Conservation (phyloP, 2,888 invertebrate species). For the Emesis russula region DNA sequence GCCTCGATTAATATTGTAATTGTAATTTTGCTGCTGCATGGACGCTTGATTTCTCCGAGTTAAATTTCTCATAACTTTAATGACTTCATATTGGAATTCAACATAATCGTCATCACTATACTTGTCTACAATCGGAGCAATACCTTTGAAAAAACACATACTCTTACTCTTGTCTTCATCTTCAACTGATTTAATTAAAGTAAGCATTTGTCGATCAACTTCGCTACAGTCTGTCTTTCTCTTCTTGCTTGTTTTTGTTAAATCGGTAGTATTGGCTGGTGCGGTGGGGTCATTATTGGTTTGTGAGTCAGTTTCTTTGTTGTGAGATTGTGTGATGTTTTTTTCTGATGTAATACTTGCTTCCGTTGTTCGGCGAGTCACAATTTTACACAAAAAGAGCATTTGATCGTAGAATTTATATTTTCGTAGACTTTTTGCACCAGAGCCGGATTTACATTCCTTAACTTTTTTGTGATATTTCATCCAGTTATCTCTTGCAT, state of each 20-base stretch:
- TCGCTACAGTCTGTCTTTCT: slow-evolving; percentile 82
- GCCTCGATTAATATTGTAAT: slow-evolving; percentile 76
- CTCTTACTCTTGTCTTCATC: slow-evolving; percentile 80
- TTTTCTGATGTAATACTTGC: slow-evolving; percentile 85
- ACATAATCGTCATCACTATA: slow-evolving; percentile 85
- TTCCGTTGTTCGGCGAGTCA: slow-evolving; percentile 78
- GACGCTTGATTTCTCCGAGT: slow-evolving; percentile 72
- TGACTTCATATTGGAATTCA: slow-evolving; percentile 86
- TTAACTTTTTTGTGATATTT: slow-evolving; percentile 86
- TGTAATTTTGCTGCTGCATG: slow-evolving; percentile 60
- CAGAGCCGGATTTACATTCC: slow-evolving; percentile 86
- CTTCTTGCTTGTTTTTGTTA: slow-evolving; percentile 84
- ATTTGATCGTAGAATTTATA: slow-evolving; percentile 72
- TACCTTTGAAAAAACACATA: slow-evolving; percentile 77
- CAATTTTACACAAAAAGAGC: slow-evolving; percentile 71
- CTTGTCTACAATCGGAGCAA: slow-evolving; percentile 84
- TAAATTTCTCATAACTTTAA: slow-evolving; percentile 83
- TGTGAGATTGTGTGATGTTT: slow-evolving; percentile 81
- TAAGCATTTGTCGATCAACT: slow-evolving; percentile 73
- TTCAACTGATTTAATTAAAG: slow-evolving; percentile 69
- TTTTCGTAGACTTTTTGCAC: slow-evolving; percentile 85
- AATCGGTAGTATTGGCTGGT: slow-evolving; percentile 79
- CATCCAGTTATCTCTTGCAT: slow-evolving; percentile 86
- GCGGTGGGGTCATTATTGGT: slow-evolving; percentile 83
- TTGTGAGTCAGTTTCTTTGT: slow-evolving; percentile 84